A percentile compares a stretch with the other conserved stretches of the same genome.
These are phyloP conservation scores for Ardeotis arabs DNA, from an alignment of 2,113 vertebrate genomes.

Conservation along the genomic window DNA sequence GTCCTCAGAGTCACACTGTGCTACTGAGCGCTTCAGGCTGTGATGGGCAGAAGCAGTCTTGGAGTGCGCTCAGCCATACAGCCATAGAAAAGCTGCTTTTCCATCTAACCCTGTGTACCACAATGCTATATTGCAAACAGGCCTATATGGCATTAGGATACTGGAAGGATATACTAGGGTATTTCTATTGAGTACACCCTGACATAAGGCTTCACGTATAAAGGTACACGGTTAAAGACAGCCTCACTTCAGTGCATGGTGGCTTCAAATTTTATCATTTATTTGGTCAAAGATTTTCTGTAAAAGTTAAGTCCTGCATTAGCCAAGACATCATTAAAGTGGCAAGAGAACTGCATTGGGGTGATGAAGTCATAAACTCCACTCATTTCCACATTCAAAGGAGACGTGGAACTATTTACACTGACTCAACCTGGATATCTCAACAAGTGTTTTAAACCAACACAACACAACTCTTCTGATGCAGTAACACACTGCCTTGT, in stretches of 20 bases:
- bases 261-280: background rate
- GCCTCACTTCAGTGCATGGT: background rate
- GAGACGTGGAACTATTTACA: background rate
- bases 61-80: background rate
- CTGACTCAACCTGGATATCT: background rate
- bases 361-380: background rate
- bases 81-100: background rate
- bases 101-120: background rate
- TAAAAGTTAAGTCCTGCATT: background rate
- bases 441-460: background rate
- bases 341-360: background rate
- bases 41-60: background rate
- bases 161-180: background rate
- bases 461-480: background rate
- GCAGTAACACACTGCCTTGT: background rate
- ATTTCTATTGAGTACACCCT: background rate
- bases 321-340: background rate
- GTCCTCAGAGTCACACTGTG: background rate
- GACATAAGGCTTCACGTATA: background rate
- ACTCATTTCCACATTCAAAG: background rate
- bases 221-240: background rate
- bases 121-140: background rate
- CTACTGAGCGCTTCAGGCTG: background rate
- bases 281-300: background rate
- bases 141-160: background rate